phyloP scores from a whole-genome alignment of 2,888 invertebrate genomes.

The Ectobius pallidus region DNA sequence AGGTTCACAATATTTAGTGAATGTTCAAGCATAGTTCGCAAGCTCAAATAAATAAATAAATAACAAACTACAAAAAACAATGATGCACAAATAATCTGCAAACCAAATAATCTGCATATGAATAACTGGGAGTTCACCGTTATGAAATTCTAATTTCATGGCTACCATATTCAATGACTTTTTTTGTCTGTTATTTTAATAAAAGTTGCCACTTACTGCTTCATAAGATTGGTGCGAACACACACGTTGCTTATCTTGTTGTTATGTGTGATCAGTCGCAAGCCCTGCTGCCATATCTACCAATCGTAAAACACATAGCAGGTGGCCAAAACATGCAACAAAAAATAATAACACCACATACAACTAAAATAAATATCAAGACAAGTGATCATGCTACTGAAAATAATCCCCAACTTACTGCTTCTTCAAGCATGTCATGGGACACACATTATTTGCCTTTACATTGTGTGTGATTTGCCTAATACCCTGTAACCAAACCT shows the following conservation, averaged over 20 bases:
- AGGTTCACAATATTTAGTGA: too few species aligned
- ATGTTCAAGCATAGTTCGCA: too few species aligned
- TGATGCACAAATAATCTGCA: too few species aligned
- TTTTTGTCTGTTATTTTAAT: too few species aligned
- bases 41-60: too few species aligned
- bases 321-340: constrained; percentile 52
- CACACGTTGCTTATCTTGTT: constrained; percentile 97
- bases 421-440: constrained; percentile 98
- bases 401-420: constrained; percentile 82
- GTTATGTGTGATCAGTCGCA: constrained; percentile 92
- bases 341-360: constrained; percentile 47
- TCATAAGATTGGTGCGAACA: constrained; percentile 92
- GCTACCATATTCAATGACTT: too few species aligned
- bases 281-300: constrained; percentile 90
- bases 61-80: too few species aligned
- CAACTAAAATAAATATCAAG: constrained; percentile 46
- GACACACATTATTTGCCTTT: constrained; percentile 98
- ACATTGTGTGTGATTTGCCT: constrained; percentile 97
- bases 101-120: too few species aligned
- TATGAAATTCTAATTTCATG: too few species aligned
- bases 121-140: too few species aligned
- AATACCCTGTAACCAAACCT: constrained; percentile 96
- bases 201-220: constrained; percentile 94
- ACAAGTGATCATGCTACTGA: constrained; percentile 44
- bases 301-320: constrained; percentile 47